Conservation (phyloP, 2,113 vertebrate genomes). For the Micronisus gabar region DNA sequence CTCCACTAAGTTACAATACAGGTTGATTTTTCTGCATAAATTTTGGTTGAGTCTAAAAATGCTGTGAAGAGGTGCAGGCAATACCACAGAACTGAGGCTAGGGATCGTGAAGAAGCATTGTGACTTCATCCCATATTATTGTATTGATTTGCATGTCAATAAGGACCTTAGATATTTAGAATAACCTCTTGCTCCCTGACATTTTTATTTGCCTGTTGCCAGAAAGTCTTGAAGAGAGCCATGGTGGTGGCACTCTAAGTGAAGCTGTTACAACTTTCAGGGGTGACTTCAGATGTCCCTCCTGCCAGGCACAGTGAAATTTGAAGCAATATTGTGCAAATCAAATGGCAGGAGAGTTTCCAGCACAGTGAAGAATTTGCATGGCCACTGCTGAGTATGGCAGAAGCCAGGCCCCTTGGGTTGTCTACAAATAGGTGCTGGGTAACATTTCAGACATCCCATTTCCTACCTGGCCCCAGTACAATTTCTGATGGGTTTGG, state of each 20-base stretch:
- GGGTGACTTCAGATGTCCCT: background rate
- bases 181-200: background rate
- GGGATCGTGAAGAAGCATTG: background rate
- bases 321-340: background rate
- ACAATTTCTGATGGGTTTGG: background rate
- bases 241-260: too few species aligned
- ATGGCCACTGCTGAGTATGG: background rate
- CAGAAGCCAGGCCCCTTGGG: background rate
- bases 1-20: background rate
- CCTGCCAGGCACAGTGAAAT: background rate
- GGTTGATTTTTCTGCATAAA: background rate
- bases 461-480: background rate
- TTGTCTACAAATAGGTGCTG: background rate
- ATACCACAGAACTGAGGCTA: background rate
- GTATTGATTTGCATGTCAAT: background rate
- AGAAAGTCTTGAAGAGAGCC: background rate
- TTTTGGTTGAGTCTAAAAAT: background rate
- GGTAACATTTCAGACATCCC: background rate
- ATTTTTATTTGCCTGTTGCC: background rate
- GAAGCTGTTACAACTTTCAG: background rate
- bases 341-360: background rate
- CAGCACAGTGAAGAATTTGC: background rate
- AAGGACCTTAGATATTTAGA: background rate
- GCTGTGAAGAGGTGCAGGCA: background rate
- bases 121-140: background rate